These are phyloP conservation scores for Paramacrobiotus metropolitanus DNA, from an alignment of 1,140 invertebrate species.

Conservation along the genomic window DNA sequence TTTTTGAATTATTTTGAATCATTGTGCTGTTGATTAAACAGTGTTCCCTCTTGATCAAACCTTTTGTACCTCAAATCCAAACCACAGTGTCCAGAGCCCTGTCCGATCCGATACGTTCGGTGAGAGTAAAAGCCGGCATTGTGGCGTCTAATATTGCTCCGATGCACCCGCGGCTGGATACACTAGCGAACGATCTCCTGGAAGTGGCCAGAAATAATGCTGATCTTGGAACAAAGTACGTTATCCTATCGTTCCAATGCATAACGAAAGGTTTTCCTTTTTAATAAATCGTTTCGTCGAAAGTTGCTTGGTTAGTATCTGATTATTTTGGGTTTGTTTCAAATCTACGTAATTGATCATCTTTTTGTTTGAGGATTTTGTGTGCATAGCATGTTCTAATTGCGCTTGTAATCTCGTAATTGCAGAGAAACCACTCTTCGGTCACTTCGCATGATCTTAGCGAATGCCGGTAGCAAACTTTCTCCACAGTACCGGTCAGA, in stretches of 20 bases:
- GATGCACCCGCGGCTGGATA: neutral
- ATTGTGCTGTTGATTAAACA: conserved; percentile 22
- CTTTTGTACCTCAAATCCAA: conserved; percentile 91
- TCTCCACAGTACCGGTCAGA: conserved; percentile 48
- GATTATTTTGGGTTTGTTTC: too few species aligned
- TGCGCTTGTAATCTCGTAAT: conserved; percentile 8
- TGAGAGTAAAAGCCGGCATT: conserved; percentile 58
- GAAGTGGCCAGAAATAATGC: neutral
- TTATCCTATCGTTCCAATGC: too few species aligned
- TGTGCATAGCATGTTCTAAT: neutral
- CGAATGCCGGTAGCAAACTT: conserved; percentile 65
- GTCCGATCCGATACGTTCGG: conserved; percentile 58
- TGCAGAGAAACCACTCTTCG: conserved; percentile 69
- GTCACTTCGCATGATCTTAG: conserved; percentile 55
- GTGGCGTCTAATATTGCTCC: neutral
- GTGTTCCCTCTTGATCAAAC: conserved; percentile 75
- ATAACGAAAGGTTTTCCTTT: too few species aligned
- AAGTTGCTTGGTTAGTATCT: too few species aligned
- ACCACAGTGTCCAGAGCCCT: conserved; percentile 87
- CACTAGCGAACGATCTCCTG: neutral
- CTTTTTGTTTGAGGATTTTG: neutral
- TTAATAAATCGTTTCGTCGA: too few species aligned
- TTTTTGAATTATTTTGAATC: neutral
- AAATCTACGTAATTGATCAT: too few species aligned
- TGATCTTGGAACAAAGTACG: neutral